Conservation (phyloP, 2,797 vertebrate genomes). For the Valencia hispanica region DNA sequence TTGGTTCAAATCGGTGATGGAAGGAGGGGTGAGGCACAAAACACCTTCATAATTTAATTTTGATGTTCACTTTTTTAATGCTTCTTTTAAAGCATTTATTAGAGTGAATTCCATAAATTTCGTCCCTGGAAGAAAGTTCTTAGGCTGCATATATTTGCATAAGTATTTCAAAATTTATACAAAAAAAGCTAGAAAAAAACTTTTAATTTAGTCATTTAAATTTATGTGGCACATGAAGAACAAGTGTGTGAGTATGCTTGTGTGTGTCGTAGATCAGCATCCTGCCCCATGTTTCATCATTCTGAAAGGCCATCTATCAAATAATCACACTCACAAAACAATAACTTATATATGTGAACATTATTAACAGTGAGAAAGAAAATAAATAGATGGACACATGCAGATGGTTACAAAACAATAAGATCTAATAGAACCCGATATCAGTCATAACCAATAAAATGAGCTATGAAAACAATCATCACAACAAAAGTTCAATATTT, state of each 20-base stretch:
- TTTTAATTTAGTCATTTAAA: conserved; percentile 18
- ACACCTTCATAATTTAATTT: conserved; percentile 33
- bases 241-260: not conserved
- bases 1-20: conserved; percentile 32
- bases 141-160: conserved; percentile 44
- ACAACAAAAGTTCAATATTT: not conserved
- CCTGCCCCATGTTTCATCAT: conserved; percentile 7
- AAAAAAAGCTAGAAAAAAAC: conserved; percentile 12
- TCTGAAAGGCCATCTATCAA: conserved; percentile 6
- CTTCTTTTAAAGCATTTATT: conserved; percentile 9
- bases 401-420: conserved; percentile 32
- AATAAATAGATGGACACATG: conserved; percentile 16
- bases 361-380: conserved; percentile 6
- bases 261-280: conserved; percentile 1
- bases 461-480: not conserved
- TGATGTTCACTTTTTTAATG: not conserved
- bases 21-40: not conserved
- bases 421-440: conserved; percentile 18
- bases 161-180: conserved; percentile 9
- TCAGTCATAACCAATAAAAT: conserved; percentile 24
- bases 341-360: conserved; percentile 8
- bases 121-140: conserved; percentile 26
- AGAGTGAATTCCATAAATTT: conserved; percentile 21
- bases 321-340: not conserved
- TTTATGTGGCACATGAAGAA: conserved; percentile 6